A percentile compares a stretch with the other conserved stretches of the same genome.
Evolutionary conservation across 2,113 vertebrate genomes (phyloP).

Genomic region (Melierax canorus): DNA sequence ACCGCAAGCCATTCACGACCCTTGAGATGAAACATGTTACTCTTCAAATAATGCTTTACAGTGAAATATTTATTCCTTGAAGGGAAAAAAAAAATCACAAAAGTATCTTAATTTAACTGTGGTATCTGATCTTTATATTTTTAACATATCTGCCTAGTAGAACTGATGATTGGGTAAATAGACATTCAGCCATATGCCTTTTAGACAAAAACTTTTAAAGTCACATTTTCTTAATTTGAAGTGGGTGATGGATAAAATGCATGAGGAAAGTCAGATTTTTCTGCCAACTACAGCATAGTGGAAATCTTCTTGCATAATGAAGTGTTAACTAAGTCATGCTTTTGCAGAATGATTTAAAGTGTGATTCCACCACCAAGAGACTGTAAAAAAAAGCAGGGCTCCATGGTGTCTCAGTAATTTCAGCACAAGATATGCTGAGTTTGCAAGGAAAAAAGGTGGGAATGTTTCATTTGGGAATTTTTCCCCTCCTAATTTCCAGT

Average conservation of each 20-base stretch:
- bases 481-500: background rate
- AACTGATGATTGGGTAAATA: background rate
- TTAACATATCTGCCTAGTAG: background rate
- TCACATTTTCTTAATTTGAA: conserved; percentile 21
- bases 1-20: background rate
- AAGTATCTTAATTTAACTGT: background rate
- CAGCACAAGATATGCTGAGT: conserved; percentile 6
- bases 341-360: conserved; percentile 47
- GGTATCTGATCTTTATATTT: background rate
- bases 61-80: background rate
- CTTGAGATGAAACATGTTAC: conserved; percentile 10
- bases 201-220: background rate
- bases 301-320: conserved; percentile 42
- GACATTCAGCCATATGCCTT: background rate
- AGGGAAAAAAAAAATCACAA: background rate
- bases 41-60: conserved; percentile 4
- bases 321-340: conserved; percentile 44
- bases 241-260: conserved; percentile 6
- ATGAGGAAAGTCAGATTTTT: background rate
- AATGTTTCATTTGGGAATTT: conserved; percentile 16
- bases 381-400: background rate
- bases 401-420: background rate
- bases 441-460: conserved; percentile 10
- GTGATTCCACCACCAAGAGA: conserved; percentile 25
- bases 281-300: conserved; percentile 12